phyloP scores from a whole-genome alignment of 2,113 vertebrate genomes.

The Nycticorax nycticorax region DNA sequence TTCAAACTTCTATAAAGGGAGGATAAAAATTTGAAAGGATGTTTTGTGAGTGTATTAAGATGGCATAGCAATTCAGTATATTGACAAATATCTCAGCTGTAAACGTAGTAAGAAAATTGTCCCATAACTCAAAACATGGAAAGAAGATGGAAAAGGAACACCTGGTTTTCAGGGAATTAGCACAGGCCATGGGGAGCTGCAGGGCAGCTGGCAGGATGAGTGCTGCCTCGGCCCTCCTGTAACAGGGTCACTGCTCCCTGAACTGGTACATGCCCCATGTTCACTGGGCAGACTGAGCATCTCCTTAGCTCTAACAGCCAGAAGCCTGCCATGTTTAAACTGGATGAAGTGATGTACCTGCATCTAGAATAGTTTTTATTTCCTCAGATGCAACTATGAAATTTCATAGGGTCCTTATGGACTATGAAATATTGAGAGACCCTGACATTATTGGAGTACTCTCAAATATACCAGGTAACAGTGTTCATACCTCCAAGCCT shows the following conservation, averaged over 20 bases:
- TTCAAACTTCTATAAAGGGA: not conserved
- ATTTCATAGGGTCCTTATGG: not conserved
- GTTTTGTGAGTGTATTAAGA: not conserved
- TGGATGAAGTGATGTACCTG: not conserved
- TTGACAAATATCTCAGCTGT: not conserved
- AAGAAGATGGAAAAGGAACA: not conserved
- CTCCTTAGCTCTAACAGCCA: not conserved
- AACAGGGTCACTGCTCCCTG: not conserved
- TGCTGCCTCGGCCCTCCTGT: not conserved
- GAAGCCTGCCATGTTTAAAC: not conserved
- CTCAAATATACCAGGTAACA: not conserved
- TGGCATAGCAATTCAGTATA: not conserved
- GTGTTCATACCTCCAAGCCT: not conserved
- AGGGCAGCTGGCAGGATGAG: not conserved
- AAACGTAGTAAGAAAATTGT: not conserved
- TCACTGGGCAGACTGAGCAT: not conserved
- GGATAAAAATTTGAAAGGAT: not conserved
- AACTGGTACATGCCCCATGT: rapidly evolving
- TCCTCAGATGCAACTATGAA: not conserved
- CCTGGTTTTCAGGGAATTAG: not conserved
- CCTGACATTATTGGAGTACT: not conserved
- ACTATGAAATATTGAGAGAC: not conserved
- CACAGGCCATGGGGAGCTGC: not conserved
- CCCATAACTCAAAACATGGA: not conserved
- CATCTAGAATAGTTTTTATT: not conserved